Conservation (phyloP, 2,113 vertebrate genomes). For the Halichoeres trimaculatus region DNA sequence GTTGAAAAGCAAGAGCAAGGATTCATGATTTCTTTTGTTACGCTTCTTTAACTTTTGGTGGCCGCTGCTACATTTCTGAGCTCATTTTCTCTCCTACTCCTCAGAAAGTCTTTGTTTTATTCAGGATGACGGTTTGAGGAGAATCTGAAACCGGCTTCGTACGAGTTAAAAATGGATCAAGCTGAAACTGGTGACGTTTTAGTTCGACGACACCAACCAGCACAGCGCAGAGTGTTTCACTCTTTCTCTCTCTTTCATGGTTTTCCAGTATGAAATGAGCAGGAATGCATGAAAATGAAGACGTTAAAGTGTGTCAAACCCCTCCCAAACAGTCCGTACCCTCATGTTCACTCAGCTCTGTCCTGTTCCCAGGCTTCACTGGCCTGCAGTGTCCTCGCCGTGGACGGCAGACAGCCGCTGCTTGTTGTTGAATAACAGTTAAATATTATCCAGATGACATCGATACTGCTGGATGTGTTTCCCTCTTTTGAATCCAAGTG, state of each 20-base stretch:
- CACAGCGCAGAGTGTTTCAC: neutral
- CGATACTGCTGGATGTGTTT: neutral
- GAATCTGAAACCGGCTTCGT: neutral
- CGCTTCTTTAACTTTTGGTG: too few relatives aligned
- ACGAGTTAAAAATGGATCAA: too few relatives aligned
- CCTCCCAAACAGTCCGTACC: neutral
- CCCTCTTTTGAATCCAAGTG: constrained; percentile 13
- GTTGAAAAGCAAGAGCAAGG: too few relatives aligned
- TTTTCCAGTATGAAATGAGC: constrained; percentile 19
- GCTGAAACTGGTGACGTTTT: neutral
- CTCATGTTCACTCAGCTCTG: constrained; percentile 8
- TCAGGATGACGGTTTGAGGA: neutral
- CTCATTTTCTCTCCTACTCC: too few relatives aligned
- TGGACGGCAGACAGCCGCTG: constrained; percentile 23
- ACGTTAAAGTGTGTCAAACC: constrained; percentile 10
- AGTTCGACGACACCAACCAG: neutral
- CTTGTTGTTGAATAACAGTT: constrained; percentile 21
- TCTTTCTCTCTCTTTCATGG: constrained; percentile 6
- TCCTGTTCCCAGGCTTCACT: constrained; percentile 28
- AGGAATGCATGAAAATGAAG: constrained; percentile 53
- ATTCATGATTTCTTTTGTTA: too few relatives aligned
- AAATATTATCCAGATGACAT: constrained; percentile 55
- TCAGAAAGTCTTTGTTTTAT: too few relatives aligned
- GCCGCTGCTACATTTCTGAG: too few relatives aligned
- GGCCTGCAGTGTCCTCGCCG: constrained; percentile 28